Conservation (phyloP, 2,797 vertebrate genomes). For the Phoxinus dragarum region DNA sequence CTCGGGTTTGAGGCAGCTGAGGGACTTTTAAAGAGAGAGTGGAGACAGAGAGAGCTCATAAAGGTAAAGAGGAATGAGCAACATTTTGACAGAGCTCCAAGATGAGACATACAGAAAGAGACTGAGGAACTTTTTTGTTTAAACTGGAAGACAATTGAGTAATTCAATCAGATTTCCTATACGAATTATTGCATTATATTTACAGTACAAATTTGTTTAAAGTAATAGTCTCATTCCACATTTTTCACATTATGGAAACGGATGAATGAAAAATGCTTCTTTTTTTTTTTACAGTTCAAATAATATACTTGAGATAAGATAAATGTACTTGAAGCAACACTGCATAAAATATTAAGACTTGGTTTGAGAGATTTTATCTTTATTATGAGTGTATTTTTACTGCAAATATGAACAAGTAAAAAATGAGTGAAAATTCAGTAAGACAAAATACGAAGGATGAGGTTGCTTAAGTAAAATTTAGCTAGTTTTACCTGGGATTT, state of each 20-base stretch:
- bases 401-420: background rate
- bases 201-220: background rate
- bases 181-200: background rate
- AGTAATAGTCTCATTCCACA: background rate
- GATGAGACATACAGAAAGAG: no score
- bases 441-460: no score
- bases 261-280: no score
- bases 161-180: constrained; percentile 4
- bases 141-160: background rate
- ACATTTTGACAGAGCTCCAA: constrained; percentile 15
- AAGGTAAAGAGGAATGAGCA: constrained; percentile 20
- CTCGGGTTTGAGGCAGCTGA: constrained; percentile 24
- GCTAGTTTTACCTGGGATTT: no score
- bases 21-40: constrained; percentile 36
- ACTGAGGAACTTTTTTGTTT: background rate
- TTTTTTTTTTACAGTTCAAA: background rate
- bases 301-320: background rate
- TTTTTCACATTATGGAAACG: background rate
- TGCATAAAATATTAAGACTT: background rate
- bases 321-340: background rate
- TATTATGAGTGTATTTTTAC: background rate
- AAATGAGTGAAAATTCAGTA: background rate
- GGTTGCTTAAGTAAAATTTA: no score
- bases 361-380: background rate
- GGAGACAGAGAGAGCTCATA: constrained; percentile 36